Evolutionary conservation across 2,113 vertebrate genomes (phyloP), one percentile per base, ranked within the genome.

Genomic region (Callospermophilus lateralis): DNA sequence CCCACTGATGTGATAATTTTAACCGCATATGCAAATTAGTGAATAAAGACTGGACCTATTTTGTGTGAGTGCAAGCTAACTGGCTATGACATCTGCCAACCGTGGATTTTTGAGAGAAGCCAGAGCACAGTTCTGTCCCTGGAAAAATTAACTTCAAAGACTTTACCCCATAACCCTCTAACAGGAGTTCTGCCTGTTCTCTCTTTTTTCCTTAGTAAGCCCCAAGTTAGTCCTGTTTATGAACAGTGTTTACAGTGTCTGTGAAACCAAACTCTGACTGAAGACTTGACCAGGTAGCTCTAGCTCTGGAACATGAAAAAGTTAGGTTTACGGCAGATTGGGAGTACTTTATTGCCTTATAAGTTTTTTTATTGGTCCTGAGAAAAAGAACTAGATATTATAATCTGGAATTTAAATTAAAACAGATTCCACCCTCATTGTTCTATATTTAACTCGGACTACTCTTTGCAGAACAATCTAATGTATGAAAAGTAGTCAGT

Each of bases 301-400:
- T 90, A 89, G 7, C 63, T 84, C 22, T 90, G 77, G 48, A 79
- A 4, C 76, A 7, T 93, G 53, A 94, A 89, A 13, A 87, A 65
- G 55, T 92, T 90, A 48, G 45, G 68, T 17, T 65, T 94, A 77
- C 68, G 81, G 67, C 63, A 92, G 24, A 83, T 37, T 91, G 17
- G 4, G 37, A 55, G 67, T 34, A 84, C 0, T 70, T 58, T 10
- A 65, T 80, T 87, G 51, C 42, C 34, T 87, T 84, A 72, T 6
- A 79, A 24, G 65, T 70, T 92, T 94, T 45, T 92, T 92, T 87
- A n/a, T 89, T 97, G 45, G n/a, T 89, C 55, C 85, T 92, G 68
- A 81, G 68, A 83, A 89, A 45, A 92, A 85, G 37, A 84, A 93
- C 24, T 95, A 32, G 45, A 63, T 30, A 74, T 89, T 84, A 67